Conservation (phyloP, 2,113 vertebrate genomes). For the Heterochromis multidens region DNA sequence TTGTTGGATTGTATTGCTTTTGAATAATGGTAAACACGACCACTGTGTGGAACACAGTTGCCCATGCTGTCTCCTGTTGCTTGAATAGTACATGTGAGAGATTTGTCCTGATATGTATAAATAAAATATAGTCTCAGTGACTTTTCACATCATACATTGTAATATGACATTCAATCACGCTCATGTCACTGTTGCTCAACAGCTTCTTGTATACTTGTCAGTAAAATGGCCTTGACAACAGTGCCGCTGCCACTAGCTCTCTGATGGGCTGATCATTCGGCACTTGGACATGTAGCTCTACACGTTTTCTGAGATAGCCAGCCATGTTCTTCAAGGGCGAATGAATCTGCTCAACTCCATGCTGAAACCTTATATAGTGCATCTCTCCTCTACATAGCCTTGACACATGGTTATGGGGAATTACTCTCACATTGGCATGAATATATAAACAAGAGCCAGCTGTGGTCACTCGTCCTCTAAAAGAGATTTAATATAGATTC, state of each 20-base stretch:
- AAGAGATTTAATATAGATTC: constrained; percentile 71
- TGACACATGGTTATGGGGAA: constrained; percentile 50
- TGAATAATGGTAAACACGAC: constrained; percentile 34
- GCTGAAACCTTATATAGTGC: not conserved
- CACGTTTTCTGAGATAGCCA: constrained; percentile 51
- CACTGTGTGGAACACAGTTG: constrained; percentile 12
- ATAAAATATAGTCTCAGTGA: constrained; percentile 37
- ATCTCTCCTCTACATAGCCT: constrained; percentile 27
- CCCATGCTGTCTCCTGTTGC: not conserved
- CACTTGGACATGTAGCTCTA: constrained; percentile 31
- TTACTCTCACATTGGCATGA: constrained; percentile 45
- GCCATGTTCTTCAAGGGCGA: constrained; percentile 56
- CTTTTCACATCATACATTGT: constrained; percentile 47
- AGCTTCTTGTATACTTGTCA: constrained; percentile 61
- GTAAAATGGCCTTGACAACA: constrained; percentile 51
- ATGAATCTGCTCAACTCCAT: constrained; percentile 33
- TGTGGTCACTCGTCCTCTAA: constrained; percentile 56
- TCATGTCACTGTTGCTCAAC: constrained; percentile 41
- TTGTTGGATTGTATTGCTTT: constrained; percentile 33
- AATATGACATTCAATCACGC: constrained; percentile 55
- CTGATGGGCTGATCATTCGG: constrained; percentile 41
- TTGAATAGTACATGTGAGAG: constrained; percentile 9
- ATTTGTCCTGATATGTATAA: constrained; percentile 34
- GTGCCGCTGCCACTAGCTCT: constrained; percentile 25
- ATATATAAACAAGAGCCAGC: constrained; percentile 65